Conservation (phyloP, 2,888 invertebrate species). For the Nysson spinosus region DNA sequence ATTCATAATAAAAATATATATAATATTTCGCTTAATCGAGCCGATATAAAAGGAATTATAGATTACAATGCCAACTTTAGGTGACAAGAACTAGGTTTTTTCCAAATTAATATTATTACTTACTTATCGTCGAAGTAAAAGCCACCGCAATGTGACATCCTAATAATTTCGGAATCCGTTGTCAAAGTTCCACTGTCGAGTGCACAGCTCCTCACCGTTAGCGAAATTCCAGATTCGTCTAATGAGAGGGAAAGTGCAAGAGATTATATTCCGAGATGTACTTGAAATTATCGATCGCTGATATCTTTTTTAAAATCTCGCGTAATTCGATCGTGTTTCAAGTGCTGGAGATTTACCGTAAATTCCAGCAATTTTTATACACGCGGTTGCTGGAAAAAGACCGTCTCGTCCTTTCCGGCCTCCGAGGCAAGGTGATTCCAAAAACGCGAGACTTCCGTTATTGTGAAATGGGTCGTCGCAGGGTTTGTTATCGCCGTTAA, state of each 20-base stretch:
- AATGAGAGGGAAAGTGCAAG: slow-evolving; percentile 45
- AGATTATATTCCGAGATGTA: neutral
- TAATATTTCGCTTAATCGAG: no score
- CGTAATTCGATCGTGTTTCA: no score
- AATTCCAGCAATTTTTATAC: slow-evolving; percentile 95
- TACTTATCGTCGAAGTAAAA: slow-evolving; percentile 93
- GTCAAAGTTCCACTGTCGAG: slow-evolving; percentile 96
- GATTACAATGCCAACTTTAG: no score
- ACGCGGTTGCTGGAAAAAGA: slow-evolving; percentile 96
- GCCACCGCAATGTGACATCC: slow-evolving; percentile 98
- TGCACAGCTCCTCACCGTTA: slow-evolving; percentile 95
- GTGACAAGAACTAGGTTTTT: no score
- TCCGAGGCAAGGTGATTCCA: slow-evolving; percentile 95
- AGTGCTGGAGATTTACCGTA: slow-evolving; percentile 87
- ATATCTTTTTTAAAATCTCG: no score
- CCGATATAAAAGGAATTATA: no score
- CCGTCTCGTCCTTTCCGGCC: slow-evolving; percentile 95
- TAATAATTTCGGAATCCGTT: slow-evolving; percentile 96
- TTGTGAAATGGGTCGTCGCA: slow-evolving; percentile 98
- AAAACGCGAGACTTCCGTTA: slow-evolving; percentile 89
- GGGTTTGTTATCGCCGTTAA: slow-evolving; percentile 89
- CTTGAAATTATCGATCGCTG: neutral
- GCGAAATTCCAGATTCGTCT: slow-evolving; percentile 89
- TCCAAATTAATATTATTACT: no score
- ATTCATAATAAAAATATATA: no score